These are phyloP conservation scores for Rhyacophila brunnea DNA, from an alignment of 1,140 invertebrate genomes.

Conservation along the genomic window DNA sequence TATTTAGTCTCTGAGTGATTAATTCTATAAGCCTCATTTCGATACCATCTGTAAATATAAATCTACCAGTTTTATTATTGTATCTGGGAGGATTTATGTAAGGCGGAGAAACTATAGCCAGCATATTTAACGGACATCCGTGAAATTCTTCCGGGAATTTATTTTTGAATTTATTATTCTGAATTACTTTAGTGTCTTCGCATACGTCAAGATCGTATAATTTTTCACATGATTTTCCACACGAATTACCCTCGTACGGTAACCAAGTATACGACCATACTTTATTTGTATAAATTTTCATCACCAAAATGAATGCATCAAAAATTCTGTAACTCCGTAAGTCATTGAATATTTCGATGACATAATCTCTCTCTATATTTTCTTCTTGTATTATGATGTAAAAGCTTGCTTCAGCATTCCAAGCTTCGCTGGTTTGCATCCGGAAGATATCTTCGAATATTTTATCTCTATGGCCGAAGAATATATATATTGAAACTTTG, in stretches of 20 bases:
- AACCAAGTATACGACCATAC: slow-evolving; percentile 14
- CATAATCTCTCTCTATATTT: background rate
- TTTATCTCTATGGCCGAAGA: slow-evolving; percentile 6
- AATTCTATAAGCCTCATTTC: slow-evolving; percentile 13
- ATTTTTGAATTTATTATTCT: background rate
- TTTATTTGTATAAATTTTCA: background rate
- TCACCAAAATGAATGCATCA: slow-evolving; percentile 7
- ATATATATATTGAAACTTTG: too few relatives aligned
- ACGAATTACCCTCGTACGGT: slow-evolving; percentile 5
- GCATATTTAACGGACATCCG: slow-evolving; percentile 10
- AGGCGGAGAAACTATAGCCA: slow-evolving; percentile 7
- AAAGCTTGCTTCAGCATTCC: slow-evolving; percentile 18
- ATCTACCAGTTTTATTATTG: slow-evolving; percentile 1
- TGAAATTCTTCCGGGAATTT: slow-evolving; percentile 10
- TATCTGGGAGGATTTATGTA: slow-evolving; percentile 8
- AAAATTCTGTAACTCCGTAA: slow-evolving; percentile 8
- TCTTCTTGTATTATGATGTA: slow-evolving; percentile 9
- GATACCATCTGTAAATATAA: slow-evolving; percentile 4
- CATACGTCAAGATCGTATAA: slow-evolving; percentile 11
- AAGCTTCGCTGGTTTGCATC: background rate
- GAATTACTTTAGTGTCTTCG: background rate
- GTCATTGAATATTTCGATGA: slow-evolving; percentile 19
- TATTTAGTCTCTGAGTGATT: background rate
- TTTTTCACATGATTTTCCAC: slow-evolving; percentile 4
- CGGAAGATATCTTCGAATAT: background rate